These are phyloP conservation scores for Nemurella pictetii DNA, from an alignment of 2,888 invertebrate genomes.

Conservation along the genomic window DNA sequence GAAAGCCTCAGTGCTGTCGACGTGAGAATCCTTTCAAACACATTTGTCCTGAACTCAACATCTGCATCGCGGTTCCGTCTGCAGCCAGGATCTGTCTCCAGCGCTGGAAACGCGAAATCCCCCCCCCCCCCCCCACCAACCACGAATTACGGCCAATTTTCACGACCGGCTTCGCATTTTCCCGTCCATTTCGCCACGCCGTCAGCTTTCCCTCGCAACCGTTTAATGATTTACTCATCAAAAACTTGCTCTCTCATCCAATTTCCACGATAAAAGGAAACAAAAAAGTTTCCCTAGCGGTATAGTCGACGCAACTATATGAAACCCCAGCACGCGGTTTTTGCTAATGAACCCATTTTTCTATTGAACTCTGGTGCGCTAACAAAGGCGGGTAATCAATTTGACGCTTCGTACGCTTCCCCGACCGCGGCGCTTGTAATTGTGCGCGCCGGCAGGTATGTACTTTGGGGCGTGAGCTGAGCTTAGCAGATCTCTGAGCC, in stretches of 20 bases:
- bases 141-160: neutral
- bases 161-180: neutral
- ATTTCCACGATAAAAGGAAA: neutral
- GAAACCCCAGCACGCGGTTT: neutral
- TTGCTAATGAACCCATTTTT: neutral
- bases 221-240: neutral
- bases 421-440: too few relatives aligned
- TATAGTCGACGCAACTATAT: neutral
- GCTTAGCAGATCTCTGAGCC: too few relatives aligned
- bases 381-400: neutral
- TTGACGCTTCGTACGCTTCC: too few relatives aligned
- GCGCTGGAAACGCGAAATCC: too few relatives aligned
- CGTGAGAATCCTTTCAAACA: too few relatives aligned
- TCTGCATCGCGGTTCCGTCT: too few relatives aligned
- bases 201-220: neutral
- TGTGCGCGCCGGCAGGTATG: too few relatives aligned
- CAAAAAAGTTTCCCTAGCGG: neutral
- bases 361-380: neutral
- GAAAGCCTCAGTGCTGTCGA: too few relatives aligned
- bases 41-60: too few relatives aligned
- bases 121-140: too few relatives aligned
- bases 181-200: neutral
- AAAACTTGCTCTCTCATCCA: neutral
- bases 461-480: too few relatives aligned
- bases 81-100: too few relatives aligned